Evolutionary conservation across 2,888 invertebrate genomes (phyloP), one percentile per base, ranked within the genome.

Genomic region (Rhamphomyia laevipes): DNA sequence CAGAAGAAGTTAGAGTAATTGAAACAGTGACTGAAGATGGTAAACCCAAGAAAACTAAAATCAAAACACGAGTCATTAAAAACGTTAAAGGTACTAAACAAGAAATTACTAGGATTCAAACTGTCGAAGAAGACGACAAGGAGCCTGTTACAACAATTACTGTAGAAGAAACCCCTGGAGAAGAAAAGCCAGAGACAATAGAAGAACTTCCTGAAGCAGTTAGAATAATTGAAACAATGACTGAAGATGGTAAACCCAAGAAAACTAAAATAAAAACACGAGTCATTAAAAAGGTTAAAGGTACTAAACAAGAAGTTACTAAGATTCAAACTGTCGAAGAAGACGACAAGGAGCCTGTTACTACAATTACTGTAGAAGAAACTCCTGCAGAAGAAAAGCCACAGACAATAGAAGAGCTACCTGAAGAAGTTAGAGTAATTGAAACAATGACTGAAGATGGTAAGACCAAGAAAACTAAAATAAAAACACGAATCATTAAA

Each of bases 1-100:
- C 66, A 10, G 67, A 68, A 57, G 62, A 63, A 51, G 60, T 66
- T 0, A 64, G 67, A 35, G 58, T 73, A 2, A 66, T 68, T 2
- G 73, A 74, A 21, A 59, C 49, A n/a, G 21, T 56, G 4, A 57
- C 63, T 6, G 57, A 64, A n/a, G 67, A 72, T 51, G 55, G 54
- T 18, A 63, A 59, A 46, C 66, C 68, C 0, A 68, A 63, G 46
- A 72, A 69, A 52, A 63, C 56, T 44, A 60, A 58, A 13, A 58
- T 59, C 16, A 66, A 51, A 15, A 57, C 52, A 27, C 51, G 58
- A 7, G 49, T 53, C 1, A 56, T 53, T 16, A 56, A 53, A 27
- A 57, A 53, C 44, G 50, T 48, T 3, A 50, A 49, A 33, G 52
- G 52, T 10, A 41, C 33, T 2, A 54, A 63, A 46, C 56, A 58